These are phyloP conservation scores for Sarcophaga rosellei DNA, from an alignment of 2,888 invertebrate genomes.

Conservation along the genomic window DNA sequence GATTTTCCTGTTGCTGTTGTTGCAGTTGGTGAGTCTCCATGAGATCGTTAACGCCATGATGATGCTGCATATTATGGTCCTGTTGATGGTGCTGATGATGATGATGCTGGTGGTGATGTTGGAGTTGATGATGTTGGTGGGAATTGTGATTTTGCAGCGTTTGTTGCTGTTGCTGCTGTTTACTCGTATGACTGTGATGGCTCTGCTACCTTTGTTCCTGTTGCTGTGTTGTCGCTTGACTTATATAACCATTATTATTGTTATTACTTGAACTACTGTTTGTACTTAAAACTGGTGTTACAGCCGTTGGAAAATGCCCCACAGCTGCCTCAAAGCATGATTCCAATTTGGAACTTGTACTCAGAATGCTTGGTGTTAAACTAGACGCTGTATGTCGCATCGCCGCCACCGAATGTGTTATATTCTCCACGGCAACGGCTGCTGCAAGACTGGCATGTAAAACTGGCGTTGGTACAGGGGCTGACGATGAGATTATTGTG, in stretches of 20 bases:
- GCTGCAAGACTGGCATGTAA: slow-evolving; percentile 73
- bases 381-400: slow-evolving; percentile 60
- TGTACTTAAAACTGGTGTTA: slow-evolving; percentile 75
- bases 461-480: slow-evolving; percentile 76
- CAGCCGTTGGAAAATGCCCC: slow-evolving; percentile 77
- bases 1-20: slow-evolving; percentile 70
- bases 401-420: slow-evolving; percentile 66
- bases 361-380: slow-evolving; percentile 70
- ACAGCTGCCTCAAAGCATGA: slow-evolving; percentile 77
- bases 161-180: slow-evolving; percentile 63
- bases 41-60: slow-evolving; percentile 73
- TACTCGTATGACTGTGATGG: slow-evolving; percentile 5
- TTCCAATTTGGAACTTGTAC: slow-evolving; percentile 78
- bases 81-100: slow-evolving; percentile 71
- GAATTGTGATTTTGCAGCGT: slow-evolving; percentile 74
- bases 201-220: slow-evolving; percentile 72
- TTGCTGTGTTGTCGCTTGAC: slow-evolving; percentile 70
- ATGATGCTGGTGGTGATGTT: slow-evolving; percentile 71
- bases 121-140: slow-evolving; percentile 69
- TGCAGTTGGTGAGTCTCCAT: slow-evolving; percentile 45
- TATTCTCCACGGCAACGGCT: slow-evolving; percentile 70
- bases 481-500: slow-evolving; percentile 80
- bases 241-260: slow-evolving; percentile 81
- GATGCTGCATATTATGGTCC: slow-evolving; percentile 49
- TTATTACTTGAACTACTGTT: slow-evolving; percentile 74